phyloP scores from a whole-genome alignment of 1,140 invertebrate genomes.

The Drosophila novamexicana region DNA sequence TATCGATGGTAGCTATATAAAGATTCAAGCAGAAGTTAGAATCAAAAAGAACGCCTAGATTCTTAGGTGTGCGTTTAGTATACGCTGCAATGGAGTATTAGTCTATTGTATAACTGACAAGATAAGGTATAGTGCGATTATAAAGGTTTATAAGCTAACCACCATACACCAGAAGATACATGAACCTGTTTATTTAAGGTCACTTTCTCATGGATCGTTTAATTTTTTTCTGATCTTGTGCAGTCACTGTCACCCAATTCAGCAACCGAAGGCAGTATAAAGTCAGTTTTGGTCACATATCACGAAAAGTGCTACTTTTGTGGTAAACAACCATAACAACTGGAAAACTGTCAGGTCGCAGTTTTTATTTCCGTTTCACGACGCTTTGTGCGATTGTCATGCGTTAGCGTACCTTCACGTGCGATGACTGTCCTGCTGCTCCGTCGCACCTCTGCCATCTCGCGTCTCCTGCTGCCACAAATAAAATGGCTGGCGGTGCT shows the following conservation, averaged over 20 bases:
- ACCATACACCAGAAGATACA: too few species aligned
- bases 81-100: too few species aligned
- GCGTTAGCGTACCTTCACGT: conserved; percentile 50
- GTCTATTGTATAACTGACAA: too few species aligned
- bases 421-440: neutral
- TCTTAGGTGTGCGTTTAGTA: too few species aligned
- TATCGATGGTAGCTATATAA: too few species aligned
- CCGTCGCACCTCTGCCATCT: neutral
- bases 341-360: conserved; percentile 37
- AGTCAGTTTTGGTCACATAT: neutral
- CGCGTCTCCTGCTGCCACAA: conserved; percentile 24
- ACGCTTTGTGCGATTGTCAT: conserved; percentile 63
- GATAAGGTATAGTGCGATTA: too few species aligned
- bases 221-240: neutral
- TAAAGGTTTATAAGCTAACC: too few species aligned
- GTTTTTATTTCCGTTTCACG: conserved; percentile 59
- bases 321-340: neutral
- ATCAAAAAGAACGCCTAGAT: too few species aligned
- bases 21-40: too few species aligned
- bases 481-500: conserved; percentile 33
- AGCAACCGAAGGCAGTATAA: neutral
- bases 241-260: neutral
- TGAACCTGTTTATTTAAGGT: too few species aligned
- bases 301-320: conserved; percentile 31
- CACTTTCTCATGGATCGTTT: too few species aligned